A percentile compares a stretch with the other conserved stretches of the same genome.
phyloP scores from a whole-genome alignment of 2,797 vertebrate species.

The Alca torda region DNA sequence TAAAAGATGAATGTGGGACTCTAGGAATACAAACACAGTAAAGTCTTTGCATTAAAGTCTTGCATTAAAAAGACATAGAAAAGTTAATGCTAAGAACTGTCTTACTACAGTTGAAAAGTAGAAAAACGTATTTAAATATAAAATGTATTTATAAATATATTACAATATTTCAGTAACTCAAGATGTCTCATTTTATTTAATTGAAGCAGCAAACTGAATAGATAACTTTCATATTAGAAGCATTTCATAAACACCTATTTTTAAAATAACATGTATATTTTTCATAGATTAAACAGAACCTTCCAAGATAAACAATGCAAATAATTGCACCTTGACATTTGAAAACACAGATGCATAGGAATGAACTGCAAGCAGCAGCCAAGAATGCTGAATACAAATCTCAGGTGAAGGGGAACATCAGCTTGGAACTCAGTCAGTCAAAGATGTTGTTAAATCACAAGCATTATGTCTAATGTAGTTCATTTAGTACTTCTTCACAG shows the following conservation, averaged over 20 bases:
- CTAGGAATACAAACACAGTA: neutral
- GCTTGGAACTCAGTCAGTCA: neutral
- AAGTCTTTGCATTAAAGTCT: neutral
- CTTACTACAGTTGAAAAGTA: neutral
- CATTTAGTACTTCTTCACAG: neutral
- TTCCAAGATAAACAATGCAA: neutral
- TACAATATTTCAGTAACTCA: neutral
- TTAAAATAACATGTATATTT: neutral
- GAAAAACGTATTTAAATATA: neutral
- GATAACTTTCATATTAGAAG: neutral
- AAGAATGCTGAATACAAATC: neutral
- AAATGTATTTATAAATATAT: neutral
- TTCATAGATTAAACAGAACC: neutral
- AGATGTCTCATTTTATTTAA: neutral
- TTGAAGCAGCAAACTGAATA: neutral
- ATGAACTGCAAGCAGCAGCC: neutral
- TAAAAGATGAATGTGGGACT: neutral
- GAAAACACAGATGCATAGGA: neutral
- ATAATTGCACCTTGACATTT: neutral
- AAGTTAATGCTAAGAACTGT: neutral
- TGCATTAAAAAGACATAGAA: neutral
- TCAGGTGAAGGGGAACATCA: neutral
- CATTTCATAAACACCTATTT: neutral
- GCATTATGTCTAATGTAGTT: neutral
- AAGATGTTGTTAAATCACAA: neutral